Evolutionary conservation across 2,113 vertebrate genomes (phyloP).

Genomic region (Axis porcinus): DNA sequence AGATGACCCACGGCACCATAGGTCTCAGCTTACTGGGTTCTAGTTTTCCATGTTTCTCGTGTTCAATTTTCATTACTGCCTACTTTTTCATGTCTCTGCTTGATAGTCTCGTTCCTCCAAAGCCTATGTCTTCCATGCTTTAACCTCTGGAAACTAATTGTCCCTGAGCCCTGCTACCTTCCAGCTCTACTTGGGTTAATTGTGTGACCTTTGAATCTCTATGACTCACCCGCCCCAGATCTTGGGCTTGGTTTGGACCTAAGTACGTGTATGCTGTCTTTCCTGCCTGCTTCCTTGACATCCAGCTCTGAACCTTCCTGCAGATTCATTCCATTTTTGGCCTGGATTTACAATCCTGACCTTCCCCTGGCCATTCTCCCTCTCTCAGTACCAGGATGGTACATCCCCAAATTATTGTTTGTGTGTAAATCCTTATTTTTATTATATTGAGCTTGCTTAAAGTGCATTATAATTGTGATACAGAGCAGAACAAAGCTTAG

Average conservation of each 20-base stretch:
- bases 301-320: background rate
- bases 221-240: background rate
- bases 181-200: background rate
- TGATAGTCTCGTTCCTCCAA: background rate
- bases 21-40: background rate
- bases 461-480: background rate
- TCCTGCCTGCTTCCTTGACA: background rate
- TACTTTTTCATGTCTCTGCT: background rate
- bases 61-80: background rate
- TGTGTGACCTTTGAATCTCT: background rate
- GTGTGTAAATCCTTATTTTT: background rate
- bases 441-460: background rate
- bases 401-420: background rate
- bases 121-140: background rate
- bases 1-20: too few species aligned
- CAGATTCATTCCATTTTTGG: background rate
- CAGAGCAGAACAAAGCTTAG: background rate
- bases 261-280: background rate
- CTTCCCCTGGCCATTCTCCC: background rate
- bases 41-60: background rate
- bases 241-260: background rate
- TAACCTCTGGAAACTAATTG: background rate
- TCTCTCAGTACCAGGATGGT: background rate
- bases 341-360: background rate
- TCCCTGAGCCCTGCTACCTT: background rate